Conservation (phyloP, 2,113 vertebrate species). For the Gobiocypris rarus region DNA sequence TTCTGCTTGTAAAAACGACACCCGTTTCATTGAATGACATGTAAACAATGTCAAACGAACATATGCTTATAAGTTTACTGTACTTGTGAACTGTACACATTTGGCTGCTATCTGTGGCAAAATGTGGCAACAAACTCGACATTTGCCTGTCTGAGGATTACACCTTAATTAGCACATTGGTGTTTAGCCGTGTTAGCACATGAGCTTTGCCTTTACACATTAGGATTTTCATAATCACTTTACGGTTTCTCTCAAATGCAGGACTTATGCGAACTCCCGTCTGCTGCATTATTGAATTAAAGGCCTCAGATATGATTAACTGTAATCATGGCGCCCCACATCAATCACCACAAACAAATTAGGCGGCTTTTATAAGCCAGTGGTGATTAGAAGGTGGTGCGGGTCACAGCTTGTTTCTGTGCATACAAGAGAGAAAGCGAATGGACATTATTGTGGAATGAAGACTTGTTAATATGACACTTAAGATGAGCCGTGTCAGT, state of each 20-base stretch:
- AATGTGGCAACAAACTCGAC: conserved; percentile 17
- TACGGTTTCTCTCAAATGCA: conserved; percentile 14
- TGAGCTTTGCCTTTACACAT: conserved; percentile 29
- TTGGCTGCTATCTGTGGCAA: neutral
- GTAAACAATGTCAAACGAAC: neutral
- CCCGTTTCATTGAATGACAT: neutral
- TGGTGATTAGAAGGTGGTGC: conserved; percentile 85
- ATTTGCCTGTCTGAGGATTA: conserved; percentile 34
- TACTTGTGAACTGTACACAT: neutral
- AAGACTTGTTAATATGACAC: neutral
- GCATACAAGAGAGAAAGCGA: neutral
- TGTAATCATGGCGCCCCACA: conserved; percentile 45
- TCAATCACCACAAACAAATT: conserved; percentile 80
- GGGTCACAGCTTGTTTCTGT: conserved; percentile 67
- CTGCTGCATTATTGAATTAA: conserved; percentile 77
- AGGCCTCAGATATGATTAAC: conserved; percentile 82
- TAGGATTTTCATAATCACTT: conserved; percentile 34
- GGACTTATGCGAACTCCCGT: neutral
- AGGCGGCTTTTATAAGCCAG: conserved; percentile 77
- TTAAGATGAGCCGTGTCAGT: neutral
- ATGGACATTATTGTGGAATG: neutral
- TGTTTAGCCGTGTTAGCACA: neutral
- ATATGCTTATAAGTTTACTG: neutral
- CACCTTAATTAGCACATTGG: conserved; percentile 38
- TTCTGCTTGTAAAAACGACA: neutral